Evolutionary conservation across 92 coral and sea anemone species (phyloP), one percentile per base, ranked within the genome.

Genomic region (Scolanthus callimorphus): DNA sequence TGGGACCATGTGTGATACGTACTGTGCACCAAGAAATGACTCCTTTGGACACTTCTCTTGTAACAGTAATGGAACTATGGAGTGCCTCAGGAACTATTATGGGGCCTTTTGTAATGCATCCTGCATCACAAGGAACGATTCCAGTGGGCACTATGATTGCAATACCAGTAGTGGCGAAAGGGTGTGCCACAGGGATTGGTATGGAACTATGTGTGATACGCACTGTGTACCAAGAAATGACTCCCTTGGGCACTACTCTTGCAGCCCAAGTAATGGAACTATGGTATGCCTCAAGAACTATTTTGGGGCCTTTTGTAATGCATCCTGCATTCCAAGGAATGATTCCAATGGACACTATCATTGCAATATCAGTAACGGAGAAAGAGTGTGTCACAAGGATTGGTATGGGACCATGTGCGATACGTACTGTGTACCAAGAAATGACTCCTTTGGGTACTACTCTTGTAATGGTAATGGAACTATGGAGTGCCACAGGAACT

Each of bases 271-370:
- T 2, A 19, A 44, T 54, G 81, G 91, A 11, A 29, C 27, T 13
- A 84, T 59, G 49, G 11, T 48, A 19, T 72, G 86, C 25, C 48
- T 28, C 26, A 25, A 17, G 0, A 64, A 51, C 41, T 90, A 73
- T 79, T 78, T 64, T 39, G 95, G 90, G 21, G 11, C 11, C 0
- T 52, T 49, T 67, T 90, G 97, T 39, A 79, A 67, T 39, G 79
- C 49, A 12, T 45, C 27, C 47, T 89, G 97, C 47, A 41, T 56
- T 27, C 55, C 88, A 53, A 61, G 24, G 31, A 61, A 71, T 54
- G 78, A 74, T 55, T 29, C 29, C 27, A 47, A 73, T 13, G 89
- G 94, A 4, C 88, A 80, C 53, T 89, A 55, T 54, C 17, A 50
- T 22, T 89, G 97, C 45, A 79, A 80, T 39, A n/a, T n/a, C n/a